These are phyloP conservation scores for Elegia similella DNA, from an alignment of 2,888 invertebrate genomes.

Conservation along the genomic window DNA sequence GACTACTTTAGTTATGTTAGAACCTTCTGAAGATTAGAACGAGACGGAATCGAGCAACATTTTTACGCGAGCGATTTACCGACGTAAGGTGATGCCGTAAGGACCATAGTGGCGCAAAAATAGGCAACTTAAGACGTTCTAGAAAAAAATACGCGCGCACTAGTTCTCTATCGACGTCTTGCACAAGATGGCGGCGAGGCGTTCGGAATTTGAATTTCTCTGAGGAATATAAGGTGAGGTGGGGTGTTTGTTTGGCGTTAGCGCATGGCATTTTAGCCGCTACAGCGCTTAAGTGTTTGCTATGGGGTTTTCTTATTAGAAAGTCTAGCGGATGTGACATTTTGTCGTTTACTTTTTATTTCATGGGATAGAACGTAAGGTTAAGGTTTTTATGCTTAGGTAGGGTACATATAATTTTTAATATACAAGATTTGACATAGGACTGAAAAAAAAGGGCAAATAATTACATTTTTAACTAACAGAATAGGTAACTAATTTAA, in stretches of 20 bases:
- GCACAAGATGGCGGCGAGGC: slow-evolving; percentile 78
- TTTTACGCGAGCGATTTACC: slow-evolving; percentile 79
- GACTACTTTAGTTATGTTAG: slow-evolving; percentile 20
- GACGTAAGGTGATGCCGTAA: slow-evolving; percentile 72
- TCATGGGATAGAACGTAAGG: too few relatives aligned
- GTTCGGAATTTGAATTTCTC: slow-evolving; percentile 79
- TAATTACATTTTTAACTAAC: too few relatives aligned
- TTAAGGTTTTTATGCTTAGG: too few relatives aligned
- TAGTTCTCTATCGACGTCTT: slow-evolving; percentile 80
- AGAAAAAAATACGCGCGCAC: slow-evolving; percentile 68
- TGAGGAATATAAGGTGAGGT: slow-evolving; percentile 60
- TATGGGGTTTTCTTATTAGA: slow-evolving; percentile 30
- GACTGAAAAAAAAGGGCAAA: too few relatives aligned
- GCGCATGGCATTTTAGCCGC: slow-evolving; percentile 36
- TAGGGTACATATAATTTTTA: too few relatives aligned
- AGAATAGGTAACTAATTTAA: too few relatives aligned
- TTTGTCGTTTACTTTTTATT: neutral
- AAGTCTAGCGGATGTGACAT: neutral
- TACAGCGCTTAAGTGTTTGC: slow-evolving; percentile 49
- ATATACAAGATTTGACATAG: too few relatives aligned
- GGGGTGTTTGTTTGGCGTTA: slow-evolving; percentile 51
- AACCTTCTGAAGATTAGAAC: slow-evolving; percentile 30
- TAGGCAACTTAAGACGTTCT: slow-evolving; percentile 78
- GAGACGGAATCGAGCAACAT: slow-evolving; percentile 63
- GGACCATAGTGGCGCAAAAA: slow-evolving; percentile 79